Conservation (phyloP, 2,113 vertebrate genomes). For the Phodopus roborovskii region DNA sequence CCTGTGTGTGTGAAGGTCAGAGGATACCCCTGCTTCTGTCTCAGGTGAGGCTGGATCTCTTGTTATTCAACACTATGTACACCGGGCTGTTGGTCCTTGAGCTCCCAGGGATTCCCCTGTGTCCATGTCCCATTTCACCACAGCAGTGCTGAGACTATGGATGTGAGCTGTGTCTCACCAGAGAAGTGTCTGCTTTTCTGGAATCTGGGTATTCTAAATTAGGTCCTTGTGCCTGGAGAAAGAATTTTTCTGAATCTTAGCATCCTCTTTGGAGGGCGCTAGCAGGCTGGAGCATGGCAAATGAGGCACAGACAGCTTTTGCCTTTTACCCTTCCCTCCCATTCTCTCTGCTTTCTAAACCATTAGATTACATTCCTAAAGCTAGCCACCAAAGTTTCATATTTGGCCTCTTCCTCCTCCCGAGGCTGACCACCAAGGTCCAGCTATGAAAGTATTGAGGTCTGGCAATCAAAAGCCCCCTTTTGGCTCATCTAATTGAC, state of each 20-base stretch:
- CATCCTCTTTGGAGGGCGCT: neutral
- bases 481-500: neutral
- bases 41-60: neutral
- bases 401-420: neutral
- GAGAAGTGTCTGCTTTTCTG: neutral
- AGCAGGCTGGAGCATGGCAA: too few species aligned
- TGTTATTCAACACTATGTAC: neutral
- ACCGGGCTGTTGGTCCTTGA: neutral
- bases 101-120: neutral
- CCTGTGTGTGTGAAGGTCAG: neutral
- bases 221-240: neutral
- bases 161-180: neutral
- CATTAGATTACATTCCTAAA: neutral
- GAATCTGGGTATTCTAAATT: neutral
- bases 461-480: neutral
- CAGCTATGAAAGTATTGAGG: neutral
- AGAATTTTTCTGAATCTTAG: neutral
- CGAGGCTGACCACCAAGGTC: neutral
- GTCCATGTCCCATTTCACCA: neutral
- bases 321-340: neutral
- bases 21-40: neutral
- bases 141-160: neutral
- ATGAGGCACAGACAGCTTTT: neutral
- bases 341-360: neutral
- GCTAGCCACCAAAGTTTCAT: neutral